Evolutionary conservation across 2,888 invertebrate species (phyloP).

Genomic region (Chalcis sispes): DNA sequence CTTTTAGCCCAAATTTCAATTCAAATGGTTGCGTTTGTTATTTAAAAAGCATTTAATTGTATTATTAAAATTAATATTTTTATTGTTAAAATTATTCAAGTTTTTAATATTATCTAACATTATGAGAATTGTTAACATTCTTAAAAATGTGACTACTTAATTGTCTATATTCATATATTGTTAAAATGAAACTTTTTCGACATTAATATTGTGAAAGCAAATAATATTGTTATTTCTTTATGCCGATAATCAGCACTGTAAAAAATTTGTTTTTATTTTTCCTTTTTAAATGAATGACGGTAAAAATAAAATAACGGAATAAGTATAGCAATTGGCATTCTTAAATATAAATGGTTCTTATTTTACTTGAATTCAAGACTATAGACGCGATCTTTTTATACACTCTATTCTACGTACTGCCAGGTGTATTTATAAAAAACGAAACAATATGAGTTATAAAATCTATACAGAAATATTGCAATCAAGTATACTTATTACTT

Average conservation of each 20-base stretch:
- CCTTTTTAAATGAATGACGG: not conserved
- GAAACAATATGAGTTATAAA: conserved; percentile 23
- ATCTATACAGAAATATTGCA: conserved; percentile 6
- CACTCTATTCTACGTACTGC: conserved; percentile 7
- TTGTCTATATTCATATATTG: too few relatives aligned
- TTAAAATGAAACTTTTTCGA: not conserved
- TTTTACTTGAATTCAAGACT: conserved; percentile 8
- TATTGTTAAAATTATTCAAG: too few relatives aligned
- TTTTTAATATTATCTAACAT: too few relatives aligned
- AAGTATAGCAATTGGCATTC: conserved; percentile 16
- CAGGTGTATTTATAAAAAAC: conserved; percentile 25
- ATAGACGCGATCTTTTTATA: conserved; percentile 33
- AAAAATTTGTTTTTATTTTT: not conserved
- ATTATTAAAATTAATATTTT: not conserved
- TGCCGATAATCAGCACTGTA: too few relatives aligned
- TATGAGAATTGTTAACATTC: too few relatives aligned
- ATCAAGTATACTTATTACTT: not conserved
- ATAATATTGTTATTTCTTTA: too few relatives aligned
- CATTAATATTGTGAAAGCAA: too few relatives aligned
- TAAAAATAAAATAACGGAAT: conserved; percentile 14
- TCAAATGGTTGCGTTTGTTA: not conserved
- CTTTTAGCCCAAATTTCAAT: too few relatives aligned
- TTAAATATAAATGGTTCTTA: conserved; percentile 21
- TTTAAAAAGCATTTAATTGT: not conserved
- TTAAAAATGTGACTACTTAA: too few relatives aligned